Conservation (phyloP, 1,140 invertebrate genomes). For the Brachionus manjavacas region DNA sequence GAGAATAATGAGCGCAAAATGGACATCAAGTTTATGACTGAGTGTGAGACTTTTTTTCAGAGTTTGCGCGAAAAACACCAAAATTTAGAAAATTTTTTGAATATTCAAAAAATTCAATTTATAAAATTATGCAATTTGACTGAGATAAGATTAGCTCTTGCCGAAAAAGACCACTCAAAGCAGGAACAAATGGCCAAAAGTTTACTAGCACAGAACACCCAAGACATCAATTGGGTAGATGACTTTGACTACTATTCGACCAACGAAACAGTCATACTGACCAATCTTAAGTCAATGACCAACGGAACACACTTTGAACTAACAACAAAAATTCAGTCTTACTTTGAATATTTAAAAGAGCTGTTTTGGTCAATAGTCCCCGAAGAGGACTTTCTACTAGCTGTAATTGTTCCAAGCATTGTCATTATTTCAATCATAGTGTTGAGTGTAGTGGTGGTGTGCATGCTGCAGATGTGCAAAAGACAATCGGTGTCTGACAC, state of each 20-base stretch:
- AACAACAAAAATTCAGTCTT: neutral
- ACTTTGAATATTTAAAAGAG: neutral
- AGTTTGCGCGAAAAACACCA: neutral
- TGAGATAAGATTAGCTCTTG: neutral
- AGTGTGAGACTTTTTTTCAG: neutral
- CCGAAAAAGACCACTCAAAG: neutral
- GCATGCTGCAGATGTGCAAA: constrained; percentile 34
- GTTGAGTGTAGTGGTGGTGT: neutral
- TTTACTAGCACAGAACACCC: neutral
- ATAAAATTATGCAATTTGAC: constrained; percentile 21
- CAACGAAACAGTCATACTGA: constrained; percentile 1
- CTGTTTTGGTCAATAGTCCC: neutral
- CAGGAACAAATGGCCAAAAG: neutral
- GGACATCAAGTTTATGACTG: neutral
- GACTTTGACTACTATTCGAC: neutral
- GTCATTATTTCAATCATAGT: constrained; percentile 19
- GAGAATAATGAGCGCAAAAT: neutral
- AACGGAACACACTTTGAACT: neutral
- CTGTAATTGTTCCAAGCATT: constrained; percentile 11
- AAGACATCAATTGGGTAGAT: neutral
- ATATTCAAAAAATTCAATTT: neutral
- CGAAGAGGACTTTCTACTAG: constrained; percentile 28
- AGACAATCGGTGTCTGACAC: neutral
- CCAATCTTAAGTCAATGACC: neutral
- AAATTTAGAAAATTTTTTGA: constrained; percentile 12